Percentiles rank a stretch among this genome's conserved stretches.
Conservation (phyloP, 2,113 vertebrate species). For the Geococcyx californianus region DNA sequence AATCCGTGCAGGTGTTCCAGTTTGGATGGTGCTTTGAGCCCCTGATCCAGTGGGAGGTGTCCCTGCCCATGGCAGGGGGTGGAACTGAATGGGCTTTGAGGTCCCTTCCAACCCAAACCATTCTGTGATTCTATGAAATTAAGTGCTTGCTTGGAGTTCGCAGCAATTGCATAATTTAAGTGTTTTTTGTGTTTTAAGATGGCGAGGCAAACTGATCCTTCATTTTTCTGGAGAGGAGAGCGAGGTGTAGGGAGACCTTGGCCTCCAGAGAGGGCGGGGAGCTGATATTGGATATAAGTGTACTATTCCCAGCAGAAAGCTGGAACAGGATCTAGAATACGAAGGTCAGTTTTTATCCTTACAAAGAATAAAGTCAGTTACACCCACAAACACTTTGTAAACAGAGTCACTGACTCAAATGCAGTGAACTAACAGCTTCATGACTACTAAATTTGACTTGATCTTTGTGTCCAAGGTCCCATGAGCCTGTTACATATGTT, state of each 20-base stretch:
- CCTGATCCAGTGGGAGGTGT: no score
- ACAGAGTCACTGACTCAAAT: slow-evolving; percentile 68
- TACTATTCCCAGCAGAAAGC: background rate
- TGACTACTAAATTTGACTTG: slow-evolving; percentile 78
- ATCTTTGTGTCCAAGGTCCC: slow-evolving; percentile 94
- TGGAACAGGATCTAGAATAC: background rate
- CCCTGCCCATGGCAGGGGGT: no score
- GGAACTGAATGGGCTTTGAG: no score
- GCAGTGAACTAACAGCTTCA: slow-evolving; percentile 65
- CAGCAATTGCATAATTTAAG: background rate
- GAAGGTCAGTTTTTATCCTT: slow-evolving; percentile 22
- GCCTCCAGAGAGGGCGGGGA: background rate
- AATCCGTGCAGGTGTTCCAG: background rate
- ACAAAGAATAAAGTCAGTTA: slow-evolving; percentile 40
- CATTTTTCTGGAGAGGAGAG: background rate
- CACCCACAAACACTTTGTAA: slow-evolving; percentile 59
- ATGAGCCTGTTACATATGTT: slow-evolving; percentile 72
- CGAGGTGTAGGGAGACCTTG: background rate
- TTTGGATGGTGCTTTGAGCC: no score
- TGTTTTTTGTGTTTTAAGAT: background rate
- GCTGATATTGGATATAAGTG: background rate
- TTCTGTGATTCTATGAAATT: no score
- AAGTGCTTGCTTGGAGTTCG: background rate
- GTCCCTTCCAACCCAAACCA: no score
- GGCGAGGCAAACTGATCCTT: background rate